These are phyloP conservation scores for Morpho deidamia DNA, from an alignment of 2,888 invertebrate species.

Conservation along the genomic window DNA sequence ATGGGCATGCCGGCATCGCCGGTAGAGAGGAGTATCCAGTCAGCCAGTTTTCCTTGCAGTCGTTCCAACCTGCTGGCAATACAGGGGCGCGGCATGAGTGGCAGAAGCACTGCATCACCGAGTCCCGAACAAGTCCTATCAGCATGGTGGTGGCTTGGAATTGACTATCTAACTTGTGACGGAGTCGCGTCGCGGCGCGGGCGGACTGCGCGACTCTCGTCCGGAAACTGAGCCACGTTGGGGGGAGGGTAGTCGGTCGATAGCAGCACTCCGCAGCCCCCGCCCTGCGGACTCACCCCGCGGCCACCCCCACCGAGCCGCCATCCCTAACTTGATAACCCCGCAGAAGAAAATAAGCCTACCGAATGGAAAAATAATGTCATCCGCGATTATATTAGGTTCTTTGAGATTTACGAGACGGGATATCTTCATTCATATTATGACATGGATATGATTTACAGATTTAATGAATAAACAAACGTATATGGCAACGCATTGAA, in stretches of 20 bases:
- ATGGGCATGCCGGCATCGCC: slow-evolving; percentile 44
- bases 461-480: not conserved
- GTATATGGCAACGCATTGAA: too few species aligned
- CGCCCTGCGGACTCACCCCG: slow-evolving; percentile 67
- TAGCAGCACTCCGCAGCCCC: slow-evolving; percentile 70
- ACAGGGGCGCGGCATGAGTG: slow-evolving; percentile 93
- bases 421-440: slow-evolving; percentile 4
- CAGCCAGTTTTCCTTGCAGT: slow-evolving; percentile 15
- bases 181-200: slow-evolving; percentile 72
- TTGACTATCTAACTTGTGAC: slow-evolving; percentile 71
- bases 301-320: slow-evolving; percentile 53
- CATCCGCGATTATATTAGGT: slow-evolving; percentile 31
- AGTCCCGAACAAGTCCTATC: slow-evolving; percentile 93
- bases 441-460: not conserved
- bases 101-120: slow-evolving; percentile 96
- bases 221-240: slow-evolving; percentile 76
- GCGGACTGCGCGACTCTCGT: slow-evolving; percentile 81
- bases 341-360: slow-evolving; percentile 73
- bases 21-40: slow-evolving; percentile 31
- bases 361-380: slow-evolving; percentile 75
- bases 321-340: slow-evolving; percentile 75
- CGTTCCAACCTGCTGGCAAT: slow-evolving; percentile 84
- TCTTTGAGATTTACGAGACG: slow-evolving; percentile 10
- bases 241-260: slow-evolving; percentile 80
- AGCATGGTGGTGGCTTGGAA: slow-evolving; percentile 81